Evolutionary conservation across 2,797 vertebrate genomes (phyloP), one percentile per base, ranked within the genome.

Genomic region (Melanotaenia pygmaea): DNA sequence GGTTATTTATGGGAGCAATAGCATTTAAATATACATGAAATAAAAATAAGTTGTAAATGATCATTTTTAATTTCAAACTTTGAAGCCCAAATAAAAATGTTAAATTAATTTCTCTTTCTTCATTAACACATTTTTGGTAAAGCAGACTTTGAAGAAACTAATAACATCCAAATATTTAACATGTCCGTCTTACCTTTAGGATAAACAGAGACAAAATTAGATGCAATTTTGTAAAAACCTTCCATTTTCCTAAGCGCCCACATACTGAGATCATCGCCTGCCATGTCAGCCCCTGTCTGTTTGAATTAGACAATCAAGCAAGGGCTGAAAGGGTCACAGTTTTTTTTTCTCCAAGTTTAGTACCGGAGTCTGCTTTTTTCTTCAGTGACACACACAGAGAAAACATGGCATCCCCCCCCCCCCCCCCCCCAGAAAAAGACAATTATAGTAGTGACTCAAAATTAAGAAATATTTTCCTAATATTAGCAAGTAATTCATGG

Each of bases 291-390:
- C 54, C 64, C 66, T 59, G 45, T 76, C 32, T 69, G 51, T 67
- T 82, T 59, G 74, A 78, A 80, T 83, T 37, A 78, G 35, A 63
- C 30, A 63, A 80, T 69, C 72, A 67, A 65, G 64, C 34, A 56
- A 67, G 34, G 32, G 37, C 64, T 57, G 67, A 72, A 80, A 59
- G 67, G 73, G 45, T 79, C 67, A 20, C 30, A 59, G 32, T 63
- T 65, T 63, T 45, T 45, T 34, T 45, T 45, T 45, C 40, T 45
- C 40, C 14, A 45, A 45, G 4, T 45, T 18, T 45, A 5, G 4
- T 13, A 35, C 12, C 22, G 26, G 37, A 34, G 54, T 38, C 59
- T 70, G 53, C 13, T 56, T 20, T 30, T 24, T 62, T 45, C 24
- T 28, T 45, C 18, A 18, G 1, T 45, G 28, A 62, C 13, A 20